These are phyloP conservation scores for Amniataba percoides DNA, from an alignment of 2,797 vertebrate species.

Conservation along the genomic window DNA sequence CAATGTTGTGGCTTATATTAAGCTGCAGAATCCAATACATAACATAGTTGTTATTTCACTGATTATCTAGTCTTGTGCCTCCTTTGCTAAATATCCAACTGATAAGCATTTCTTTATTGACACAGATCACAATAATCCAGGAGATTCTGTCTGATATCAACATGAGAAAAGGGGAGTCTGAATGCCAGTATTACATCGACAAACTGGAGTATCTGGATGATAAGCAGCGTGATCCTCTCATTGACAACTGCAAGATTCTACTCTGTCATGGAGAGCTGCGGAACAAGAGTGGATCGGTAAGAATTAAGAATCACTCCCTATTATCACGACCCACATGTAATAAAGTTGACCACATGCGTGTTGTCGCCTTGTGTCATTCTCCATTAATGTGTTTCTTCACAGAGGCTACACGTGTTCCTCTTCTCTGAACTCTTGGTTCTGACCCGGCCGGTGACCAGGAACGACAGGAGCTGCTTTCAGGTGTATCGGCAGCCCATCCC, in stretches of 20 bases:
- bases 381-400: constrained; percentile 12
- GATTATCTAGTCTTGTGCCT: neutral
- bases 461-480: constrained; percentile 93
- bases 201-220: constrained; percentile 97
- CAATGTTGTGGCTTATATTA: neutral
- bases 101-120: constrained; percentile 17
- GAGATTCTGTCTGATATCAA: constrained; percentile 96
- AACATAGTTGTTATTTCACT: neutral
- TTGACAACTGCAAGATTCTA: constrained; percentile 91
- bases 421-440: constrained; percentile 96
- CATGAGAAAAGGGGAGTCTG: constrained; percentile 95
- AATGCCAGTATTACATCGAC: constrained; percentile 97
- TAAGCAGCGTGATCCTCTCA: constrained; percentile 92
- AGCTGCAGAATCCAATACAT: neutral
- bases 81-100: constrained; percentile 1
- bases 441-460: constrained; percentile 92
- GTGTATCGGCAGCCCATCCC: constrained; percentile 97
- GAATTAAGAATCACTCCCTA: constrained; percentile 38
- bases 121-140: constrained; percentile 94
- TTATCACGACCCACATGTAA: neutral
- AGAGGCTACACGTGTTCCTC: constrained; percentile 97
- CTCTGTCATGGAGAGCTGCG: constrained; percentile 97
- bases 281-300: constrained; percentile 94
- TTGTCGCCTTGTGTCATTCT: neutral
- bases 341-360: neutral